Evolutionary conservation across 1,140 invertebrate species (phyloP), one percentile per base, ranked within the genome.

Genomic region (Lepidostoma basale): DNA sequence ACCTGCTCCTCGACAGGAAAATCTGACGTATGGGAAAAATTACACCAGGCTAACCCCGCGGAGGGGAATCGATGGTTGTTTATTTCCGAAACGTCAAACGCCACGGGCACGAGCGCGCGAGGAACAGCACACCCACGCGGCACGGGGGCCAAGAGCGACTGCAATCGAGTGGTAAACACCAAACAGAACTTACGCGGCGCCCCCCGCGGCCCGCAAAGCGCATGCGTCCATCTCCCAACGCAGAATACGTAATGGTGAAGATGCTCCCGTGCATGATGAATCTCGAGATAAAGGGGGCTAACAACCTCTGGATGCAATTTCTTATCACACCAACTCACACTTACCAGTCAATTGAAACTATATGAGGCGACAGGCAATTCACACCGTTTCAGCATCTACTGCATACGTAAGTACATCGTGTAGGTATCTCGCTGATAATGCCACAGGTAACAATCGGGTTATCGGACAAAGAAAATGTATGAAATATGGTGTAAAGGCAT

Each of bases 201-300:
- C n/a, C 25, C 36, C 9, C 49, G 22, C 20, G 22, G 36, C 63
- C 23, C 44, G 36, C 63, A 30, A 10, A 26, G 36, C 63, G 49
- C 63, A 42, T 44, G 63, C 47, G 60, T 30, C 33, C 39, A 20
- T 18, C 18, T 16, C 54, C 4, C 9, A 36, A 44, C 25, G 44
- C 52, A 56, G n/a, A n/a, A n/a, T n/a, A 45, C 40, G 30, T 30
- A 23, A 12, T 26, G 5, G 22, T 10, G 6, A 16, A 33, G 58
- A 44, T 44, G n/a, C 33, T 42, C 39, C 62, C 62, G 62, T 64
- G 52, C 52, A 42, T 23, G 28, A 64, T 52, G 30, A 54, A 52
- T 64, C 54, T 18, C 39, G n/a, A 25, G 39, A 64, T 52, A 52
- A 64, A 54, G 23, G 12, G 30, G 47, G 62, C 62, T 64, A 64